Conservation (phyloP, 1,140 invertebrate species). For the Drosophila kepulauana region DNA sequence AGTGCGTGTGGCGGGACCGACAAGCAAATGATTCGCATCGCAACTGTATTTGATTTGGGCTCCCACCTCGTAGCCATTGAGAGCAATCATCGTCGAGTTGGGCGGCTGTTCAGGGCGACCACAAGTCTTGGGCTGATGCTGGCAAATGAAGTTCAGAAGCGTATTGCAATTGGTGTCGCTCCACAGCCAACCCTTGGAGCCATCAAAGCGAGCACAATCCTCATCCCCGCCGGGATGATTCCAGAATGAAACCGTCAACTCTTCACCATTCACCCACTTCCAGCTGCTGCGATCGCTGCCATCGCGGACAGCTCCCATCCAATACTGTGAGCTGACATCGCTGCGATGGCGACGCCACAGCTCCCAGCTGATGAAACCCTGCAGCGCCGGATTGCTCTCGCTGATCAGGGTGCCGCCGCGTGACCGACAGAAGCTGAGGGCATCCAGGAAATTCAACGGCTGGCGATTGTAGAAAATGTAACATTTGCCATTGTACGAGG, state of each 20-base stretch:
- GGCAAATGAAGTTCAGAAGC: constrained; percentile 96
- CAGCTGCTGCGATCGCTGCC: constrained; percentile 92
- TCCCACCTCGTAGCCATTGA: constrained; percentile 92
- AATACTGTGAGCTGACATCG: constrained; percentile 96
- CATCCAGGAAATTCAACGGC: constrained; percentile 92
- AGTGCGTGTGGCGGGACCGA: constrained; percentile 92
- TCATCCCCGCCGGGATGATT: constrained; percentile 93
- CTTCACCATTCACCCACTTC: constrained; percentile 95
- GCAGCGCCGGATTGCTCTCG: constrained; percentile 96
- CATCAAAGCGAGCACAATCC: constrained; percentile 96
- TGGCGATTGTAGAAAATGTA: constrained; percentile 98
- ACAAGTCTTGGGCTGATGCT: constrained; percentile 96
- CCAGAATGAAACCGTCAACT: constrained; percentile 97
- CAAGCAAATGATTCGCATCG: constrained; percentile 93
- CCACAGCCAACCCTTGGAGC: constrained; percentile 97
- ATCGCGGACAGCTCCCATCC: constrained; percentile 96
- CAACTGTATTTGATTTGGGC: constrained; percentile 95
- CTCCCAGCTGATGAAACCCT: constrained; percentile 98
- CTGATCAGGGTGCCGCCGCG: constrained; percentile 94
- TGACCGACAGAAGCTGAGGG: constrained; percentile 91
- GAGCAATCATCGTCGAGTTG: constrained; percentile 93
- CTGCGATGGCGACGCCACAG: constrained; percentile 95
- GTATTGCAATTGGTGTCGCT: constrained; percentile 95
- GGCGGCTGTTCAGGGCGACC: constrained; percentile 96
- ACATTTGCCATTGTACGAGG: constrained; percentile 98